Base-by-base conservation (phyloP, 1,140 invertebrate genomes). In the Drosophila grimshawi region DNA sequence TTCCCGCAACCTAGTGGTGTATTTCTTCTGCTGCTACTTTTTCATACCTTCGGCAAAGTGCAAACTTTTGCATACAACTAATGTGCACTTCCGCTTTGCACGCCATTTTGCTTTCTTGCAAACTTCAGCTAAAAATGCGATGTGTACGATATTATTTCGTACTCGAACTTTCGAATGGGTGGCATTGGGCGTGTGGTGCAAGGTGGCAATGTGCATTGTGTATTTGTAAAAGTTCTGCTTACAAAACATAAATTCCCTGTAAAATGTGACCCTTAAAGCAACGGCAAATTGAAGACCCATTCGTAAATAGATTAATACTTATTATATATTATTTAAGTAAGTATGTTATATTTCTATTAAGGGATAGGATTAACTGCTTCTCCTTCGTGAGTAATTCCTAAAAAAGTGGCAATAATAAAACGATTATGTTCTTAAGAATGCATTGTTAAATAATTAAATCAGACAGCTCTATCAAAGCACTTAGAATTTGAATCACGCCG, bases 31-130 rank as follows among this genome's bases (percentile, higher is more conserved):
- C 78, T 61, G 72, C 52, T 43, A 37, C 52, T 72, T 85, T 80
- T 65, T 73, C 73, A 57, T 80, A 76, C 77, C 68, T 51, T 67
- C 45, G 64, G 68, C 57, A 56, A 71, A 78, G 64, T 73, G 61
- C 41, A 85, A 85, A 85, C 81, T 85, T 85, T 82, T 85, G 81
- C 81, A 85, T 85, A 85, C 81, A 85, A 85, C 81, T 86, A 85
- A 85, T 85, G 81, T 86, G 81, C 81, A 85, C 81, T 86, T 85
- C 81, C 81, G 81, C 81, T 85, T 85, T 85, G 74, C 72, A 66
- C 78, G 81, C 81, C 74, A 83, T 86, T 85, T 85, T 85, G 81
- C 85, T 83, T 83, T 79, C 73, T 72, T 76, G 32, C 49, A 81
- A 71, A 83, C 61, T 69, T 83, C 46, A 63, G 52, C 83, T 81